Evolutionary conservation across 2,797 vertebrate species (phyloP), one percentile per base, ranked within the genome.

Genomic region (Numenius phaeopus): DNA sequence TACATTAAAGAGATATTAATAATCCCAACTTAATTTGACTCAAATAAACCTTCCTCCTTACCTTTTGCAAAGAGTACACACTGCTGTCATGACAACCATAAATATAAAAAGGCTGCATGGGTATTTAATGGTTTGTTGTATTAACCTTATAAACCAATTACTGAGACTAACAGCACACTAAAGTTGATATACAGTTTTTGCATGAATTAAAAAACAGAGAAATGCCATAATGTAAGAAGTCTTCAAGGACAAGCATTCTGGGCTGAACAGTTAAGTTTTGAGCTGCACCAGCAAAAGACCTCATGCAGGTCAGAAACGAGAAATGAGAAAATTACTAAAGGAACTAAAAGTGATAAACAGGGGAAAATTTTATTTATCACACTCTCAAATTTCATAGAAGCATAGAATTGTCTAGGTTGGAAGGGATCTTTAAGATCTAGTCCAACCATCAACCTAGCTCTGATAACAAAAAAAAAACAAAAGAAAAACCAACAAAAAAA

Each of bases 121-220:
- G 46, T 93, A 44, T 70, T 95, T 97, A 94, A 89, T 59, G 32
- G 57, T 90, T 91, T 95, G 80, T 97, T 94, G 82, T 86, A 96
- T 80, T 97, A 97, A 96, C 81, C 84, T 97, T 94, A 96, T 82
- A 95, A 95, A 95, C 75, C 76, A 95, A 9, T 92, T 97, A 75
- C 95, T 90, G 90, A 92, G 75, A 65, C 62, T 55, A 87, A 62
- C 83, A 93, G 54, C 79, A 96, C 91, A 80, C 93, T 94, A 88
- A 50, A 82, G 44, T 46, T 85, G 57, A 90, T 83, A 66, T 21
- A 50, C 40, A 93, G 32, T 73, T 94, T 97, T 94, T 29, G 1
- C 66, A 67, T 85, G 58, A 93, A 85, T 88, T 94, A 89, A 94
- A 96, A 71, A 54, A 46, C 42, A 61, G 27, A 58, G 26, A 81